These are phyloP conservation scores for Beroe forskalii DNA, from an alignment of 37 sponge, comb jelly and placozoan species.

Conservation along the genomic window DNA sequence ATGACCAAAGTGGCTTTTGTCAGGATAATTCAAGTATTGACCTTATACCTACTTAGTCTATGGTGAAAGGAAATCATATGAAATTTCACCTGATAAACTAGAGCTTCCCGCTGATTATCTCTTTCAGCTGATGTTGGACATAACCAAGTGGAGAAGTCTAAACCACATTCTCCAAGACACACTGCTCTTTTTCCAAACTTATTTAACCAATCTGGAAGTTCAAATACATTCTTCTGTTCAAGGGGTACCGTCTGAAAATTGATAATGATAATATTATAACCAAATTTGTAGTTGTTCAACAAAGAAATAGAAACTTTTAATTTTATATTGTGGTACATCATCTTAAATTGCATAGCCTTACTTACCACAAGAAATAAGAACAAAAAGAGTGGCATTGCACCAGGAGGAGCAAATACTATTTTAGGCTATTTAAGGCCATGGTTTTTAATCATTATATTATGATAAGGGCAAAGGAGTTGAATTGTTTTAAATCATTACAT, in stretches of 20 bases:
- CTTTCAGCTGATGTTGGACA: constrained; percentile 48
- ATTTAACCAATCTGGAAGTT: not conserved
- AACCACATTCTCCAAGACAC: constrained; percentile 65
- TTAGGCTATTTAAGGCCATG: no score
- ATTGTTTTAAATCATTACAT: not conserved
- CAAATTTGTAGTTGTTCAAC: not conserved
- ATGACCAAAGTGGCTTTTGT: no score
- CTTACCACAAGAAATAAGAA: no score
- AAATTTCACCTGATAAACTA: no score
- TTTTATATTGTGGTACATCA: not conserved
- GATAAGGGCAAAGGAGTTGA: no score
- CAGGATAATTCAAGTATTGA: no score
- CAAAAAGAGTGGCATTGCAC: no score
- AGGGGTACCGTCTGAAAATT: not conserved
- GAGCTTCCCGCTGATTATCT: constrained; percentile 45
- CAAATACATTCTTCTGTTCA: not conserved
- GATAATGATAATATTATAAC: not conserved
- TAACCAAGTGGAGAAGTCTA: constrained; percentile 58
- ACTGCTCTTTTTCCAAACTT: not conserved
- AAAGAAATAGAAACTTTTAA: not conserved
- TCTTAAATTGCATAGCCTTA: not conserved
- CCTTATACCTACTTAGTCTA: no score
- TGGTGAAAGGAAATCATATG: no score
- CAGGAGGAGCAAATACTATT: no score
- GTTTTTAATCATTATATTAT: no score